A percentile compares a stretch with the other conserved stretches of the same genome.
phyloP scores from a whole-genome alignment of 2,888 invertebrate species.

The Chymomyza fuscimana region DNA sequence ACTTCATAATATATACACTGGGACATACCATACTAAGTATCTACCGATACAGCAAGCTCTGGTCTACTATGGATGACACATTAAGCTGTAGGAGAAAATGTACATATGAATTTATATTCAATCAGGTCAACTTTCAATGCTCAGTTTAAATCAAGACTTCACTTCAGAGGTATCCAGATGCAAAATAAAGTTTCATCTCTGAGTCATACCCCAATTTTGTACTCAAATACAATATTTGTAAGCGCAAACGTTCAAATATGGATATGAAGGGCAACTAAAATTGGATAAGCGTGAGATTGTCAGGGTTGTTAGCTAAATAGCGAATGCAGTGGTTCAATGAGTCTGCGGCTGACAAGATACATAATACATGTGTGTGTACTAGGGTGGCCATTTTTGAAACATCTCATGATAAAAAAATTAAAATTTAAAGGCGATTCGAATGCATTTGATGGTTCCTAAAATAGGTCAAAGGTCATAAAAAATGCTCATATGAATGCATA shows the following conservation, averaged over 20 bases:
- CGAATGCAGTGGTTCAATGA: conserved; percentile 36
- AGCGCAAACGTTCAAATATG: background rate
- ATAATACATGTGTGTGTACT: background rate
- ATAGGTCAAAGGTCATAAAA: too few species aligned
- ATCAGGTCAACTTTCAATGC: too few species aligned
- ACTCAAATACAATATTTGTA: too few species aligned
- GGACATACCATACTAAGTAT: too few species aligned
- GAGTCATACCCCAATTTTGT: background rate
- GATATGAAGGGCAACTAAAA: conserved; percentile 35
- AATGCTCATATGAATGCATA: too few species aligned
- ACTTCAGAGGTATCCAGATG: background rate
- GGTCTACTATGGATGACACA: background rate
- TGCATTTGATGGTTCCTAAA: too few species aligned
- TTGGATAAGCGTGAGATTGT: conserved; percentile 58
- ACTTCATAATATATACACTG: too few species aligned
- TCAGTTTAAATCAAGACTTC: too few species aligned
- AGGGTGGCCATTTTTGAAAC: too few species aligned
- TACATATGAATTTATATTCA: too few species aligned
- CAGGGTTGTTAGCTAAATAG: conserved; percentile 50
- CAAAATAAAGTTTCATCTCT: background rate
- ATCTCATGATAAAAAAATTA: too few species aligned
- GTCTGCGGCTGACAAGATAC: background rate
- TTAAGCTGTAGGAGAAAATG: background rate
- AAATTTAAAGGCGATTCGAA: too few species aligned
- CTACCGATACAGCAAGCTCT: background rate